Evolutionary conservation across 2,113 vertebrate genomes (phyloP).

Genomic region (Dasyprocta punctata): DNA sequence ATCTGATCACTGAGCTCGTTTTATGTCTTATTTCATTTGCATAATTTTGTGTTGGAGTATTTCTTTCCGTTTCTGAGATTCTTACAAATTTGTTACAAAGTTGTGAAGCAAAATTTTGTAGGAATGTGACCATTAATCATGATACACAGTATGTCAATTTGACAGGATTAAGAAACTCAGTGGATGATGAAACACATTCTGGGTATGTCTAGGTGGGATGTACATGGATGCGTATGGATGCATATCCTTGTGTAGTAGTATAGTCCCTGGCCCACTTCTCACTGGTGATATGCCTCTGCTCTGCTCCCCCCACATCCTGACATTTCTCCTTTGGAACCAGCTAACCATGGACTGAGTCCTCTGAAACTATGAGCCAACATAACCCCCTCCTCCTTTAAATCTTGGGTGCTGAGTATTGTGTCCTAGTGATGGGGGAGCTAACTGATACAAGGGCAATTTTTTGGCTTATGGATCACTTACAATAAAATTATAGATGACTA

Average conservation of each 20-base stretch:
- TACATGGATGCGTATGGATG: too few relatives aligned
- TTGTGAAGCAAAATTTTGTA: neutral
- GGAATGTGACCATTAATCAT: neutral
- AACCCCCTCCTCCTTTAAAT: neutral
- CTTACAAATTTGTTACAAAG: neutral
- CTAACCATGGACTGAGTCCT: neutral
- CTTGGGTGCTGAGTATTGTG: neutral
- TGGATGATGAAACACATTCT: neutral
- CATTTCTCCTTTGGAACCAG: neutral
- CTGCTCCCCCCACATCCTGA: neutral
- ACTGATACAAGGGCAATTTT: neutral
- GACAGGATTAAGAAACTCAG: neutral
- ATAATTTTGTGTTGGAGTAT: neutral
- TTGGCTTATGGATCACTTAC: neutral
- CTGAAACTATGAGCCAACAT: neutral
- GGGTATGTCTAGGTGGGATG: neutral
- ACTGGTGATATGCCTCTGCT: neutral
- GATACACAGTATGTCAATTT: neutral
- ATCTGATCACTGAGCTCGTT: neutral
- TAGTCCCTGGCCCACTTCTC: neutral
- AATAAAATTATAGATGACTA: neutral
- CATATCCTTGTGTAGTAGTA: neutral
- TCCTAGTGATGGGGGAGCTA: neutral
- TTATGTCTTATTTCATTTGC: constrained; percentile 20
- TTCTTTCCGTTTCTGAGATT: constrained; percentile 6